phyloP scores from a whole-genome alignment of 2,113 vertebrate species.

The Cacatua alba region DNA sequence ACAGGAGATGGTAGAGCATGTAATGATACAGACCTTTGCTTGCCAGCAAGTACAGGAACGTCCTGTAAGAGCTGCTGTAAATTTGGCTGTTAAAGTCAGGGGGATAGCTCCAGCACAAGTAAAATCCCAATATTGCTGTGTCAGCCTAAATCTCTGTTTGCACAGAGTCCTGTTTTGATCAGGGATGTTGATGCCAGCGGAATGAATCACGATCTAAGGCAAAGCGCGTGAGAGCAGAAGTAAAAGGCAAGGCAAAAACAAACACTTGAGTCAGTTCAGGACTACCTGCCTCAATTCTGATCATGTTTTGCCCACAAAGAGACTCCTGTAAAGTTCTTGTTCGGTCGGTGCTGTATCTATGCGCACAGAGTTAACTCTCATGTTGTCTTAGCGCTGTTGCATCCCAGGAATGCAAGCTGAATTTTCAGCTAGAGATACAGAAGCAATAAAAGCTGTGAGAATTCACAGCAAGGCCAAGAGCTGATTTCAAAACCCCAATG shows the following conservation, averaged over 20 bases:
- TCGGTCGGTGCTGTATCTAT: background rate
- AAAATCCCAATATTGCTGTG: background rate
- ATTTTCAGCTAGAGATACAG: background rate
- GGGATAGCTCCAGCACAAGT: background rate
- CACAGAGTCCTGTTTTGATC: background rate
- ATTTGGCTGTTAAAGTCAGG: background rate
- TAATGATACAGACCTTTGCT: background rate
- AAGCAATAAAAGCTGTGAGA: slow-evolving; percentile 28
- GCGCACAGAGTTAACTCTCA: background rate
- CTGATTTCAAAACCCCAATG: background rate
- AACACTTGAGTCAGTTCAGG: background rate
- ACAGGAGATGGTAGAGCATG: background rate
- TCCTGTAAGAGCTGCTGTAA: background rate
- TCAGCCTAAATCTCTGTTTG: background rate
- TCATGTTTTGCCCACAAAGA: background rate
- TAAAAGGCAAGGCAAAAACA: background rate
- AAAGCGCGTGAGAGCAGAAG: background rate
- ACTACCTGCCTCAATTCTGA: background rate
- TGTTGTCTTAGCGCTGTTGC: background rate
- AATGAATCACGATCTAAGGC: background rate
- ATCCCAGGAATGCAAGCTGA: background rate
- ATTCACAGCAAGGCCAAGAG: background rate
- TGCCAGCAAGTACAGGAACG: background rate
- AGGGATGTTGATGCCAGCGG: background rate
- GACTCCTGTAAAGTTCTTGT: background rate